phyloP scores from a whole-genome alignment of 1,140 invertebrate genomes.

The Onthophagus taurus region DNA sequence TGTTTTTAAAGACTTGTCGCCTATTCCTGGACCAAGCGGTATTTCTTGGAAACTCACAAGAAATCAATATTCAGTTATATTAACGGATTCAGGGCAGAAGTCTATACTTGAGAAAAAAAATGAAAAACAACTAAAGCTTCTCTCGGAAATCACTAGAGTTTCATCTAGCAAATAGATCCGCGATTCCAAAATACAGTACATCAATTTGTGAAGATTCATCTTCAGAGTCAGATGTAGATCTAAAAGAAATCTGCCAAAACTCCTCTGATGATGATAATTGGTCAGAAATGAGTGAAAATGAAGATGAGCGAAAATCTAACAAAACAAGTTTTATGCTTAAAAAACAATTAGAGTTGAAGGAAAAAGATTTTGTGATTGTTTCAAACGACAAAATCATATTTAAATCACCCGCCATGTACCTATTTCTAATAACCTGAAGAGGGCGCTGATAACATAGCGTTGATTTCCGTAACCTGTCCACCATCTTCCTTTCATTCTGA shows the following conservation, averaged over 20 bases:
- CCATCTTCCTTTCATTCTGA: constrained; percentile 2
- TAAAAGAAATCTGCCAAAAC: not conserved
- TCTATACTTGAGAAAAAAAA: not conserved
- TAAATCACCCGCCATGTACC: no score
- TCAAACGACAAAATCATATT: no score
- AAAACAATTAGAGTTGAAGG: not conserved
- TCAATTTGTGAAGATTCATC: no score
- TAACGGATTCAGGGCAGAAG: not conserved
- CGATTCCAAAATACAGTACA: no score
- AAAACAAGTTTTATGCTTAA: not conserved
- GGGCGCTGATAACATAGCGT: no score
- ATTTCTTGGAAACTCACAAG: not conserved
- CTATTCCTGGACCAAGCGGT: not conserved
- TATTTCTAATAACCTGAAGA: no score
- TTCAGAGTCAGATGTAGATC: not conserved
- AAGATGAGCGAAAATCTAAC: not conserved
- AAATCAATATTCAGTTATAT: not conserved
- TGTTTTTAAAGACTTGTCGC: not conserved
- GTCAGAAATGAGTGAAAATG: not conserved
- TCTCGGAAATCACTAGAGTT: not conserved
- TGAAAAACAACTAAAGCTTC: not conserved
- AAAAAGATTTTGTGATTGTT: no score
- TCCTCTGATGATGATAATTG: not conserved
- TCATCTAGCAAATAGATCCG: no score
- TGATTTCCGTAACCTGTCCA: no score